Evolutionary conservation across 2,113 vertebrate species (phyloP).

Genomic region (Nasalis larvatus): DNA sequence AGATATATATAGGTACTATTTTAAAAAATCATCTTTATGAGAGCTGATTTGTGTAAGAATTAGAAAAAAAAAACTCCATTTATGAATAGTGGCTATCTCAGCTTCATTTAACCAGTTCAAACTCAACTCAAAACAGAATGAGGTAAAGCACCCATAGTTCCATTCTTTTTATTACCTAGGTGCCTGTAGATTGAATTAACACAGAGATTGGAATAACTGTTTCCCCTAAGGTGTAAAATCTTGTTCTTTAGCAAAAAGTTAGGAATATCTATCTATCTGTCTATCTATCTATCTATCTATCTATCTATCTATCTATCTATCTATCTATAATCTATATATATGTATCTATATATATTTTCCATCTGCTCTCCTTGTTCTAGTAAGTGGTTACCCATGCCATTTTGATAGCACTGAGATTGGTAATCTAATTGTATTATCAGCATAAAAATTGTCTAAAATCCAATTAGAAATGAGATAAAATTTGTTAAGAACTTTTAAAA

Average conservation of each 20-base stretch:
- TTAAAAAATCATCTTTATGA: not conserved
- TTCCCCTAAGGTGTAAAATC: not conserved
- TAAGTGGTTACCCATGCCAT: not conserved
- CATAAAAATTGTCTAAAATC: slow-evolving; percentile 5
- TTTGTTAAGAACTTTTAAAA: not conserved
- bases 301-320: too few relatives aligned
- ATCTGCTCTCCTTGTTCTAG: not conserved
- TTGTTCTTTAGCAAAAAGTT: not conserved
- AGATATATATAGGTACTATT: not conserved
- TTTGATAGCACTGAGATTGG: not conserved
- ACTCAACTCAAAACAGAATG: not conserved
- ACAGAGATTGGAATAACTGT: not conserved
- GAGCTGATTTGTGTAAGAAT: not conserved
- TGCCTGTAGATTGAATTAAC: not conserved
- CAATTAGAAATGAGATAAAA: slow-evolving; percentile 6
- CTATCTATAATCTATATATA: not conserved
- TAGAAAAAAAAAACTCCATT: not conserved
- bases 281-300: too few relatives aligned
- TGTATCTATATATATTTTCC: not conserved
- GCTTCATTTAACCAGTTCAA: not conserved
- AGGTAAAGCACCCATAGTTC: not conserved
- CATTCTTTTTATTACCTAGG: not conserved
- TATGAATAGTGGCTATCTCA: not conserved
- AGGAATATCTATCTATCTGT: too few relatives aligned
- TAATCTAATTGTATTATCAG: not conserved